phyloP scores from a whole-genome alignment of 2,888 invertebrate genomes.

The Leptinotarsa rubiginosa region DNA sequence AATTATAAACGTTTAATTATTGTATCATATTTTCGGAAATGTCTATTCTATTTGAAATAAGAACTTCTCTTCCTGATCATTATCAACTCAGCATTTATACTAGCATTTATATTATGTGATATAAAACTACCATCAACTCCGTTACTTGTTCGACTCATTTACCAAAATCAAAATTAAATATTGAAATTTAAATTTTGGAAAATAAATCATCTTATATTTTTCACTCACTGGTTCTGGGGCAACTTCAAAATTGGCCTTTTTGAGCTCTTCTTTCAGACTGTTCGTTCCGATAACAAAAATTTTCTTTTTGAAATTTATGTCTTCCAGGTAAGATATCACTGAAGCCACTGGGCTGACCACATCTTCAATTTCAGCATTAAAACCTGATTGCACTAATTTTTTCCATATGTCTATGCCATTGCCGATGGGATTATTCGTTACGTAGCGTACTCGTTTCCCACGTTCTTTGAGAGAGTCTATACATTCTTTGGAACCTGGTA shows the following conservation, averaged over 20 bases:
- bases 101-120: no score
- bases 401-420: constrained; percentile 5
- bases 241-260: constrained; percentile 63
- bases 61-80: no score
- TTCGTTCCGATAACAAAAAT: constrained; percentile 67
- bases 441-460: constrained; percentile 65
- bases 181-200: no score
- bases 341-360: constrained; percentile 69
- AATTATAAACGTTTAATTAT: no score
- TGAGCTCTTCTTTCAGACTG: constrained; percentile 63
- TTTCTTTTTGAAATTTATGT: constrained; percentile 68
- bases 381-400: constrained; percentile 43
- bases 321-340: constrained; percentile 70
- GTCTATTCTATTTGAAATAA: no score
- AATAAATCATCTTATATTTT: no score
- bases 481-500: constrained; percentile 67
- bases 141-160: no score
- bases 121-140: no score
- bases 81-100: no score
- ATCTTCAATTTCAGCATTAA: constrained; percentile 59
- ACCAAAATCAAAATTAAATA: no score
- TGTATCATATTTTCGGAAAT: no score
- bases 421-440: constrained; percentile 50
- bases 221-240: constrained; percentile 35
- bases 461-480: constrained; percentile 65